A percentile compares a stretch with the other conserved stretches of the same genome.
Conservation (phyloP, 2,888 invertebrate genomes). For the Slavum lentiscoides region DNA sequence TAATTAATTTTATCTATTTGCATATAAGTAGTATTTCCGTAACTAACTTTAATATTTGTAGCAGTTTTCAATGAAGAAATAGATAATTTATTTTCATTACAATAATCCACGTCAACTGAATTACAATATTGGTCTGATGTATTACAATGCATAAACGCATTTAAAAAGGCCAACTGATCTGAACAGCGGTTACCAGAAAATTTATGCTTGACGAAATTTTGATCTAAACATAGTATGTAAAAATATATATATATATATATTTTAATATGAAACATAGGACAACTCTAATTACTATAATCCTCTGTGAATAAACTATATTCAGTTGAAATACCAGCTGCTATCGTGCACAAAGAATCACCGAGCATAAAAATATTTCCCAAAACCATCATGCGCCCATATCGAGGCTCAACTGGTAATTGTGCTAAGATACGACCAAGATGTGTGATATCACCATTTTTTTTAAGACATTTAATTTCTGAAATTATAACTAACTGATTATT, state of each 20-base stretch:
- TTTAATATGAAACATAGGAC: not conserved
- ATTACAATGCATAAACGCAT: conserved; percentile 78
- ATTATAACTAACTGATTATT: conserved; percentile 44
- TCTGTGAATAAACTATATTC: conserved; percentile 13
- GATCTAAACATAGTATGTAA: conserved; percentile 2
- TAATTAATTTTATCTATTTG: not conserved
- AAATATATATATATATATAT: not conserved
- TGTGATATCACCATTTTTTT: conserved; percentile 83
- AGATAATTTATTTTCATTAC: not conserved
- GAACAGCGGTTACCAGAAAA: conserved; percentile 85
- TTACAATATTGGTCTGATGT: not conserved
- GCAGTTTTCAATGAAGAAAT: conserved; percentile 13
- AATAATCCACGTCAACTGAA: not conserved
- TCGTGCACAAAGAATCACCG: conserved; percentile 87
- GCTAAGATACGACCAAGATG: conserved; percentile 92
- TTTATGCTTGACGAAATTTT: conserved; percentile 72
- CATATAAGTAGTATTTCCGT: not conserved
- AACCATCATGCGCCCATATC: conserved; percentile 94
- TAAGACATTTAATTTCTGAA: conserved; percentile 88
- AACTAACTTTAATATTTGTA: conserved; percentile 12
- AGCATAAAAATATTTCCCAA: conserved; percentile 88
- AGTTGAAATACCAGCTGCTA: conserved; percentile 73
- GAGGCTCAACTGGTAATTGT: conserved; percentile 91
- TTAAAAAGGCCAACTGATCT: conserved; percentile 93
- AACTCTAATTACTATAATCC: not conserved